phyloP scores from a whole-genome alignment of 2,113 vertebrate species.

The Rhinolophus ferrumequinum region DNA sequence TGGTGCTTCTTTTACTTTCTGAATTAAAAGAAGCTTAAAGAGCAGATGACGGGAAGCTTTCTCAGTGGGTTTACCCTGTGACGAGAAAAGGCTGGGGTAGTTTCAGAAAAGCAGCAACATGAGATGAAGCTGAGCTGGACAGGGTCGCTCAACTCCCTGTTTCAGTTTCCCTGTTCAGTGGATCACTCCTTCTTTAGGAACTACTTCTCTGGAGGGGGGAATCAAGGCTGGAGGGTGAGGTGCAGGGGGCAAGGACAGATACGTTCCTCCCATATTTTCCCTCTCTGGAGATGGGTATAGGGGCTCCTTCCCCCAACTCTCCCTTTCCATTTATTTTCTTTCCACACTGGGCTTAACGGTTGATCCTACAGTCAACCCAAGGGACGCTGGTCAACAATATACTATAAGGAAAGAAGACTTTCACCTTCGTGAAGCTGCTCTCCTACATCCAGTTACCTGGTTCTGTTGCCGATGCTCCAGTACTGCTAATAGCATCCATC shows the following conservation, averaged over 20 bases:
- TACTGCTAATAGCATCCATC: neutral
- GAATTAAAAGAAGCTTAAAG: conserved; percentile 3
- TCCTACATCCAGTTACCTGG: neutral
- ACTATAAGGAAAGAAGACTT: neutral
- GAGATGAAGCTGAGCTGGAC: neutral
- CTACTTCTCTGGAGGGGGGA: neutral
- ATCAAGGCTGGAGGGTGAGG: fast-evolving
- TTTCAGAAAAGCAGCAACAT: neutral
- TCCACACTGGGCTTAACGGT: neutral
- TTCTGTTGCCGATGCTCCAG: neutral
- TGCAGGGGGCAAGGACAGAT: neutral
- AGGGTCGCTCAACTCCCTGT: neutral
- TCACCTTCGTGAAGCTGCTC: neutral
- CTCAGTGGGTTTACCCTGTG: neutral
- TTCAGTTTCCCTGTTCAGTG: neutral
- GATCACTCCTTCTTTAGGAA: neutral
- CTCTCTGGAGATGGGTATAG: neutral
- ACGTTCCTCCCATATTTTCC: neutral
- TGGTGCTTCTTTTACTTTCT: neutral
- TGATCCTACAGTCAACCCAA: neutral
- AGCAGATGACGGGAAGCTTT: neutral
- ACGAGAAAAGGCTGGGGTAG: neutral
- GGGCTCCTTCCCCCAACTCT: neutral
- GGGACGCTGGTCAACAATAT: neutral
- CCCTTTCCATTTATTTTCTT: neutral